Conservation (phyloP, 2,888 invertebrate genomes). For the Erannis defoliaria region DNA sequence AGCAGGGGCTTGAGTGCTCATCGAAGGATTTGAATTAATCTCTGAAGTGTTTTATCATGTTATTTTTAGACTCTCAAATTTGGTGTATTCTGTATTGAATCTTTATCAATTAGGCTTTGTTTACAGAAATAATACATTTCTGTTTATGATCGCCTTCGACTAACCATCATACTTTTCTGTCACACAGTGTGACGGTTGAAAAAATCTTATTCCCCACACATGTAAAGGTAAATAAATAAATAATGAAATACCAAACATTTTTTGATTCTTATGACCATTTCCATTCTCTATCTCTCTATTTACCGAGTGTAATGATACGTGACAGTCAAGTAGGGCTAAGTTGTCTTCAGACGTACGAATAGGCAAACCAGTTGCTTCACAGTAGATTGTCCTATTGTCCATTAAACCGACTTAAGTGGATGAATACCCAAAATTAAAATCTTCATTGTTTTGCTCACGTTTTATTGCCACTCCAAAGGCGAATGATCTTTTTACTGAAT, state of each 20-base stretch:
- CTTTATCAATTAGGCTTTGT: neutral
- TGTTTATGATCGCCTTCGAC: no score
- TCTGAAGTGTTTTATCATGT: constrained; percentile 16
- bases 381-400: constrained; percentile 32
- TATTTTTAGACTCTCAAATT: neutral
- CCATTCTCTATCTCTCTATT: constrained; percentile 61
- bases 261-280: constrained; percentile 39
- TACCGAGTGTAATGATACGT: constrained; percentile 67
- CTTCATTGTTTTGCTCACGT: constrained; percentile 35
- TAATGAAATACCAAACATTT: constrained; percentile 24
- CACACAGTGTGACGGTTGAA: no score
- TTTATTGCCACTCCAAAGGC: constrained; percentile 19
- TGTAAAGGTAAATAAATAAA: no score
- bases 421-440: constrained; percentile 46
- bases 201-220: no score
- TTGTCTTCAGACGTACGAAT: constrained; percentile 54
- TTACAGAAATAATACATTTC: constrained; percentile 6
- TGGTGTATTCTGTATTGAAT: constrained; percentile 7
- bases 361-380: constrained; percentile 53
- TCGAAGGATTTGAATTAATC: constrained; percentile 19
- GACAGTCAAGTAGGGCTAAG: constrained; percentile 59
- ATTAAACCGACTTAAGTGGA: constrained; percentile 25
- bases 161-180: no score
- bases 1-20: constrained; percentile 20
- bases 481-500: constrained; percentile 32